Conservation (phyloP, 2,888 invertebrate species). For the Darwinula stevensoni region DNA sequence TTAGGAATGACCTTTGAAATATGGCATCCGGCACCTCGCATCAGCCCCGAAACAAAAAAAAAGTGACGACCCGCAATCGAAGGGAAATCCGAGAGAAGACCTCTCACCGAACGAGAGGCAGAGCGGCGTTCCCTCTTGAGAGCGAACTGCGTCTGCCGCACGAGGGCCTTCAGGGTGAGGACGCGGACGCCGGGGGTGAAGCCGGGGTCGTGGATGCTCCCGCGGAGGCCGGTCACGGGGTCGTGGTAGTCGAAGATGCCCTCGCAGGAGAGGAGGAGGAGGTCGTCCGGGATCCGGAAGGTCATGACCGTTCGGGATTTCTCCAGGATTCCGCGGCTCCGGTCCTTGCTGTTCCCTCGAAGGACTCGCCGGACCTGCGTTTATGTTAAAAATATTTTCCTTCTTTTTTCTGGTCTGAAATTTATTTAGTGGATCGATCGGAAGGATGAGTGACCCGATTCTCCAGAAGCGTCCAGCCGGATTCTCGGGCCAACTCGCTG, state of each 20-base stretch:
- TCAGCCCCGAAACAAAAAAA: too few species aligned
- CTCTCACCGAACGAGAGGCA: too few species aligned
- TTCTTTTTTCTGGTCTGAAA: not conserved
- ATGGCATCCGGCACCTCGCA: too few species aligned
- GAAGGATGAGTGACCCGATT: not conserved
- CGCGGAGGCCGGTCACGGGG: not conserved
- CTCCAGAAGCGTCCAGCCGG: not conserved
- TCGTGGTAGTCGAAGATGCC: not conserved
- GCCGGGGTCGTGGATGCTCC: not conserved
- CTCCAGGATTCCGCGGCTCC: not conserved
- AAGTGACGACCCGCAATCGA: too few species aligned
- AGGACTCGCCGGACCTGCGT: not conserved
- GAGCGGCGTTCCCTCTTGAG: too few species aligned
- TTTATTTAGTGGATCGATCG: not conserved
- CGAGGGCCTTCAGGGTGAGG: constrained; percentile 1
- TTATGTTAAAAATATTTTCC: not conserved
- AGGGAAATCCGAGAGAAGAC: too few species aligned
- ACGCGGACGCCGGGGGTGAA: not conserved
- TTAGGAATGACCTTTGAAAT: too few species aligned
- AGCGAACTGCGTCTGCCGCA: not conserved
- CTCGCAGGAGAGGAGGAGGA: not conserved
- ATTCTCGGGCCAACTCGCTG: not conserved
- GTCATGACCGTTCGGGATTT: not conserved
- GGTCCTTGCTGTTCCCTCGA: not conserved
- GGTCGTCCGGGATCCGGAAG: not conserved